Evolutionary conservation across 2,888 invertebrate species (phyloP).

Genomic region (Tenthredo livida): DNA sequence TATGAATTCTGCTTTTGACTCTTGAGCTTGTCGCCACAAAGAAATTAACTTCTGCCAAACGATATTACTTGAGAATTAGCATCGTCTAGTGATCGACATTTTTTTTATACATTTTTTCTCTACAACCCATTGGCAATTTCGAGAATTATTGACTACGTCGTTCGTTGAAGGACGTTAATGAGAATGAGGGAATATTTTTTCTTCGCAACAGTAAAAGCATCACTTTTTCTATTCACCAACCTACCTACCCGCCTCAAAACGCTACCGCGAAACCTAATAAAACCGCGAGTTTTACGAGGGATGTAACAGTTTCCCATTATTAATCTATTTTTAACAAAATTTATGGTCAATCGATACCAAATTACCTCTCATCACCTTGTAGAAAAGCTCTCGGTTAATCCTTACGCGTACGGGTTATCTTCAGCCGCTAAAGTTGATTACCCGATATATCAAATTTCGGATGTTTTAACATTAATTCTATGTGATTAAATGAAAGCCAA

Average conservation of each 20-base stretch:
- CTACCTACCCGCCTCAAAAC: background rate
- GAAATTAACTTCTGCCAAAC: slow-evolving; percentile 10
- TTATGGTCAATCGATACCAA: slow-evolving; percentile 28
- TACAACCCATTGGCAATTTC: background rate
- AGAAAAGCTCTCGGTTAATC: background rate
- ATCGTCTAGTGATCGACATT: background rate
- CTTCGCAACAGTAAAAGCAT: background rate
- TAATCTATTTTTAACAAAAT: slow-evolving; percentile 21
- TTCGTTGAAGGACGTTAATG: background rate
- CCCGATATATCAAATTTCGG: background rate
- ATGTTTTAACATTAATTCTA: background rate
- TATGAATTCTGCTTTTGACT: slow-evolving; percentile 30
- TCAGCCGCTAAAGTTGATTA: background rate
- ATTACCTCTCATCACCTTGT: slow-evolving; percentile 8
- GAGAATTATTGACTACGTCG: background rate
- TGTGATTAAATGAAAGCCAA: background rate
- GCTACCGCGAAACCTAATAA: slow-evolving; percentile 8
- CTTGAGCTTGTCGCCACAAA: slow-evolving; percentile 3
- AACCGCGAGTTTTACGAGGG: slow-evolving; percentile 25
- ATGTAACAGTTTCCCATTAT: slow-evolving; percentile 21
- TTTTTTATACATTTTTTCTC: background rate
- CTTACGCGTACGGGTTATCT: background rate
- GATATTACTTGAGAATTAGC: slow-evolving; percentile 20
- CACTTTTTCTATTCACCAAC: background rate
- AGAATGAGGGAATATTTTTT: background rate